Percentiles rank a stretch among this genome's conserved stretches.
These are phyloP conservation scores for Galeopsomyia nigrocyanea DNA, from an alignment of 2,888 invertebrate genomes.

Conservation along the genomic window DNA sequence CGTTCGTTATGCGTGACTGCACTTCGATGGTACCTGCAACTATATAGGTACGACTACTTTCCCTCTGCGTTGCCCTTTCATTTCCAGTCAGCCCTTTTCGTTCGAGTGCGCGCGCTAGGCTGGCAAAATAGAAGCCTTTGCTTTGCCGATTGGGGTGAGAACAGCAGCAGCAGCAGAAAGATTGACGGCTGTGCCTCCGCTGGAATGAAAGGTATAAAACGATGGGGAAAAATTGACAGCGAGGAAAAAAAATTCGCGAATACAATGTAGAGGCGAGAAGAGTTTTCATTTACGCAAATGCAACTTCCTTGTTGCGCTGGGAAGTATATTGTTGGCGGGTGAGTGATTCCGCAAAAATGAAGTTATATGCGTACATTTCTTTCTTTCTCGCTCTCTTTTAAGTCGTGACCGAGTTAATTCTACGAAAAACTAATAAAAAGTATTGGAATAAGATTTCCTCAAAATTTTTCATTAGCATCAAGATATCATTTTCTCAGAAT, in stretches of 20 bases:
- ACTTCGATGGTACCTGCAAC: constrained; percentile 25
- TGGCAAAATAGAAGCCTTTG: constrained; percentile 40
- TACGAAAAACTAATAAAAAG: too few relatives aligned
- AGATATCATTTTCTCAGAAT: too few relatives aligned
- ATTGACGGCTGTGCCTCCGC: neutral
- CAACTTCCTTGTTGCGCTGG: too few relatives aligned
- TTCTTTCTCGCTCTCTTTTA: too few relatives aligned
- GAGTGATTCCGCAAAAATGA: too few relatives aligned
- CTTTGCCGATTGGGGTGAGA: constrained; percentile 1
- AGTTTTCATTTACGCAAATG: neutral
- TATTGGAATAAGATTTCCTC: too few relatives aligned
- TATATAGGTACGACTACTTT: constrained; percentile 39
- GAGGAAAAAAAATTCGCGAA: neutral
- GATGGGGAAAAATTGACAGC: constrained; percentile 2
- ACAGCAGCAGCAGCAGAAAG: constrained; percentile 8
- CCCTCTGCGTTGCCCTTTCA: constrained; percentile 48
- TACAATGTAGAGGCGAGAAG: neutral
- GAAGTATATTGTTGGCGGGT: too few relatives aligned
- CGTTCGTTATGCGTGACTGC: constrained; percentile 15
- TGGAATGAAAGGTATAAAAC: neutral
- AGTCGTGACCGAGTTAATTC: too few relatives aligned
- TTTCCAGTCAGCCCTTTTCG: constrained; percentile 42
- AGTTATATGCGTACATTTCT: too few relatives aligned
- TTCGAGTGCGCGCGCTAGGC: constrained; percentile 24
- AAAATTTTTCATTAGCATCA: too few relatives aligned